Evolutionary conservation across 2,888 invertebrate species (phyloP).

Genomic region (Watsonalla binaria): DNA sequence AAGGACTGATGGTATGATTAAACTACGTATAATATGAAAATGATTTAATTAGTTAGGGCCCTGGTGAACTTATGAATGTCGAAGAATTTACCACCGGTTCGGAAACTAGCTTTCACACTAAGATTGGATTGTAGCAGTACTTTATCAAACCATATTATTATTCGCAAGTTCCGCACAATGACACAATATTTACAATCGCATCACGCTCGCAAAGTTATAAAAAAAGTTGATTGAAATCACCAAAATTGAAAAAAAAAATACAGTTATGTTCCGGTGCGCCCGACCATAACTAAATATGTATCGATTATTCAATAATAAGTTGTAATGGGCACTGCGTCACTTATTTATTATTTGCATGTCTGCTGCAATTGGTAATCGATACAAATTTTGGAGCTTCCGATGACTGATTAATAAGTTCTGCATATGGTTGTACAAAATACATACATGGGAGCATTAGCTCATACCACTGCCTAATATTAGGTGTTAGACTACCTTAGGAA

Average conservation of each 20-base stretch:
- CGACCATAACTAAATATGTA: constrained; percentile 34
- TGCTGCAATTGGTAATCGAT: neutral
- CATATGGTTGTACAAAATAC: too few species aligned
- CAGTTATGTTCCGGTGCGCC: constrained; percentile 55
- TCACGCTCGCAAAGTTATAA: constrained; percentile 35
- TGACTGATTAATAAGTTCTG: neutral
- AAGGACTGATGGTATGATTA: too few species aligned
- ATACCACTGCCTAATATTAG: too few species aligned
- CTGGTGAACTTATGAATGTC: too few species aligned
- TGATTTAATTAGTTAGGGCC: too few species aligned
- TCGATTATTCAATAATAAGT: constrained; percentile 45
- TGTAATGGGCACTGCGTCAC: constrained; percentile 35
- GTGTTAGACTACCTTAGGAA: too few species aligned
- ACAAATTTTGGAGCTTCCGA: neutral
- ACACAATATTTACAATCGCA: constrained; percentile 28
- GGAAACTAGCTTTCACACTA: too few species aligned
- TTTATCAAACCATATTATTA: neutral
- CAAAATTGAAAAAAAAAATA: constrained; percentile 21
- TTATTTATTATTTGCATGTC: constrained; percentile 6
- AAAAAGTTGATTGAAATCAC: constrained; percentile 30
- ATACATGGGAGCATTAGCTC: too few species aligned
- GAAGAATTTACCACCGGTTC: too few species aligned
- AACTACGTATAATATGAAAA: too few species aligned
- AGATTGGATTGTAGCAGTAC: too few species aligned
- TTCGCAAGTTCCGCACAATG: constrained; percentile 3